Evolutionary conservation across 1,140 invertebrate species (phyloP).

Genomic region (Anoplolepis gracilipes): DNA sequence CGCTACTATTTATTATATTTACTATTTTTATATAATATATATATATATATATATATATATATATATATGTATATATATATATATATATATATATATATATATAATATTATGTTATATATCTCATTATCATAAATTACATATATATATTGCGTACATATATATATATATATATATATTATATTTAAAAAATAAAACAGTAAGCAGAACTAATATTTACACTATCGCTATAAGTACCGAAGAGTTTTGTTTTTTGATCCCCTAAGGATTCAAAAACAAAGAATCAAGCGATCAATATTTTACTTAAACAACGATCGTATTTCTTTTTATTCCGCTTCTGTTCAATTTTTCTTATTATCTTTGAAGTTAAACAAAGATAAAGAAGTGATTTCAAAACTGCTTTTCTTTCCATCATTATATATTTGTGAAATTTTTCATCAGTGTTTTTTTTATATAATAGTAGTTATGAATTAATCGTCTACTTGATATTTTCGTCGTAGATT

Average conservation of each 20-base stretch:
- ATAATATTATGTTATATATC: not conserved
- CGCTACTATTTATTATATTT: too few species aligned
- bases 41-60: too few species aligned
- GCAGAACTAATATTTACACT: constrained; percentile 25
- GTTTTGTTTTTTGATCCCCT: constrained; percentile 5
- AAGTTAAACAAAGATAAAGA: not conserved
- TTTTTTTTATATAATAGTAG: not conserved
- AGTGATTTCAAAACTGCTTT: not conserved
- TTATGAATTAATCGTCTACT: not conserved
- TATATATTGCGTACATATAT: too few species aligned
- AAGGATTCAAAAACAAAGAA: constrained; percentile 7
- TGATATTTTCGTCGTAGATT: not conserved
- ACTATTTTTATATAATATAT: not conserved
- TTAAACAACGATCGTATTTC: constrained; percentile 6
- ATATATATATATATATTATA: too few species aligned
- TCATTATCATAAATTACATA: not conserved
- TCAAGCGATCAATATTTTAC: constrained; percentile 14
- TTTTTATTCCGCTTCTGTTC: constrained; percentile 3
- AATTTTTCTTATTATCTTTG: not conserved
- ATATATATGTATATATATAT: too few species aligned
- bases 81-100: too few species aligned
- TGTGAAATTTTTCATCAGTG: not conserved
- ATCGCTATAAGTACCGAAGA: not conserved
- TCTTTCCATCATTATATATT: not conserved
- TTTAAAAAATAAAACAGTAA: too few species aligned